Evolutionary conservation across 92 coral and sea anemone species (phyloP), one percentile per base, ranked within the genome.

Genomic region (Epizoanthus scotinus): DNA sequence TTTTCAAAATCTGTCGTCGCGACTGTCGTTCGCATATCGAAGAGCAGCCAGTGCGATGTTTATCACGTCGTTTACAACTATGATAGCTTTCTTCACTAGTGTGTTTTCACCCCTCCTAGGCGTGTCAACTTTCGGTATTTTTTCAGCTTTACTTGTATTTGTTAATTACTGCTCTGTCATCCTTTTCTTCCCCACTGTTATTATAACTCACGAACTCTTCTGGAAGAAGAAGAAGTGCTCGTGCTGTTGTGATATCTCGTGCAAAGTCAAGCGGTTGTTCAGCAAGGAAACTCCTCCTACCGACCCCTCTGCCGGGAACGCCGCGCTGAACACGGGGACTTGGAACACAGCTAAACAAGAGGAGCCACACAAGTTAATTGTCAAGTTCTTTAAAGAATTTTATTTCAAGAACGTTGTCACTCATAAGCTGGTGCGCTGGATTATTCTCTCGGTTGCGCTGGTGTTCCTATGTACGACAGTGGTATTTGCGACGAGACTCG

Each of bases 21-120:
- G 96, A 65, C 87, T 94, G 55, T 92, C 98, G 3, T 86, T 84
- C 63, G 98, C 90, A 9, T 94, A 94, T 70, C 89, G 97, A 15
- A 73, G 93, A 20, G 98, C 98, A 3, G 98, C 98, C 0, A 87
- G 94, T 22, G 97, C 97, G 78, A 94, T 94, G 98, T 92, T 94
- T 68, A 91, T 90, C 18, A 94, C 98, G 10, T 94, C 98, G 2
- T 82, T 94, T 82, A 94, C 98, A 0, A 94, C 98, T 2, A 94
- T 92, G 82, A 97, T 92, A 17, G 98, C 98, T 8, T 94, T 94
- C 64, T 84, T 94, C 20, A 91, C 98, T 27, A 94, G 98, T 62
- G 95, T 92, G 19, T 92, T 94, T 60, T 94, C 98, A 1, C 98
- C 98, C 8, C 87, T 94, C 14, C 88, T 94, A 40, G 98, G 97